Conservation (phyloP, 2,113 vertebrate species). For the Balaeniceps rex region DNA sequence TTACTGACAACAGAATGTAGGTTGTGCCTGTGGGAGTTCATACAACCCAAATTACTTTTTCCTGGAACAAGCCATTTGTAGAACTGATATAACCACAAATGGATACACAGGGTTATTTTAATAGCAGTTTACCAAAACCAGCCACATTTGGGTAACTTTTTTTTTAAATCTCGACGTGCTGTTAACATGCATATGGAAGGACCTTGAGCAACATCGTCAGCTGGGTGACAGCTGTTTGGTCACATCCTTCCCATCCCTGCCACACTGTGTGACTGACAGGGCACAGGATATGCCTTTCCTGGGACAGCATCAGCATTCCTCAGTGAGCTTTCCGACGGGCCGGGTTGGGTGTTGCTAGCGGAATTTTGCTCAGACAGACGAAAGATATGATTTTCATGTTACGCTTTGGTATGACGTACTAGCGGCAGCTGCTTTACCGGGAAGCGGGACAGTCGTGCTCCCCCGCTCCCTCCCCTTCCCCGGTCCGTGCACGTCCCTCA, state of each 20-base stretch:
- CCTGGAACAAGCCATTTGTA: neutral
- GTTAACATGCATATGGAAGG: neutral
- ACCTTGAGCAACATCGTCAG: neutral
- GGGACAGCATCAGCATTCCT: neutral
- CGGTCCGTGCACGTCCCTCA: neutral
- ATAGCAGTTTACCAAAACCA: neutral
- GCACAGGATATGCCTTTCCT: neutral
- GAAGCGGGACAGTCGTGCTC: neutral
- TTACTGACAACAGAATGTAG: neutral
- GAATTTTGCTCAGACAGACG: neutral
- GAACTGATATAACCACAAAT: neutral
- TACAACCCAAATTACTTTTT: neutral
- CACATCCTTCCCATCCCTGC: neutral
- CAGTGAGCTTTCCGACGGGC: neutral
- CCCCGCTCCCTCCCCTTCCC: neutral
- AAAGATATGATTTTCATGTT: neutral
- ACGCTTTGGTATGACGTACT: neutral
- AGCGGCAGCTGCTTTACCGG: neutral
- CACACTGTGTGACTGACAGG: neutral
- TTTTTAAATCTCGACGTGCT: neutral
- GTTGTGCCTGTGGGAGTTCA: neutral
- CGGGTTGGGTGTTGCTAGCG: neutral
- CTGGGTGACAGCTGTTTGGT: neutral
- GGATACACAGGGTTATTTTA: neutral
- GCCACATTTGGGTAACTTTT: neutral